These are phyloP conservation scores for Perca flavescens DNA, from an alignment of 2,113 vertebrate genomes.

Conservation along the genomic window DNA sequence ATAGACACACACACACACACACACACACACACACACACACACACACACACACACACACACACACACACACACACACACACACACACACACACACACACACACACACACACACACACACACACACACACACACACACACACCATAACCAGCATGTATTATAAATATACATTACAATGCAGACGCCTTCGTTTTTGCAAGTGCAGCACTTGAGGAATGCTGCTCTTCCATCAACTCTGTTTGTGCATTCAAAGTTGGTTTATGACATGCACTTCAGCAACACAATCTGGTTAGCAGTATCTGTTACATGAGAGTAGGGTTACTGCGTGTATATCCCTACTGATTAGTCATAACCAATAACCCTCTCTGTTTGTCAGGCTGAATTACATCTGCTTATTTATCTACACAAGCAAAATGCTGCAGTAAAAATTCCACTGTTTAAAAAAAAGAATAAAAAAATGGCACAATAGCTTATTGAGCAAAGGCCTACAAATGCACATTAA, in stretches of 20 bases:
- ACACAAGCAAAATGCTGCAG: conserved; percentile 73
- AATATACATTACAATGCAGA: conserved; percentile 78
- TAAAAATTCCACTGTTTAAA: conserved; percentile 71
- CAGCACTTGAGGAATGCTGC: conserved; percentile 57
- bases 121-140: conserved; percentile 59
- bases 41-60: neutral
- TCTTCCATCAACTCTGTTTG: conserved; percentile 37
- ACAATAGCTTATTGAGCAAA: conserved; percentile 78
- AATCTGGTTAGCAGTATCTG: conserved; percentile 58
- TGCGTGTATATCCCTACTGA: conserved; percentile 35
- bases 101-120: neutral
- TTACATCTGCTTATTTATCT: conserved; percentile 69
- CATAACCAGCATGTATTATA: conserved; percentile 71
- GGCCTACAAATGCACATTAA: conserved; percentile 72
- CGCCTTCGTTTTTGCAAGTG: conserved; percentile 37
- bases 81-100: neutral
- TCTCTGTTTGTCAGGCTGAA: conserved; percentile 51
- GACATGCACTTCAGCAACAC: conserved; percentile 62
- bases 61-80: conserved; percentile 58
- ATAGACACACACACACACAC: conserved; percentile 1
- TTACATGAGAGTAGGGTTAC: conserved; percentile 50
- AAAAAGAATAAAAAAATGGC: conserved; percentile 63
- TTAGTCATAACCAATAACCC: conserved; percentile 54
- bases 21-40: neutral
- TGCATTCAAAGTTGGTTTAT: conserved; percentile 62